A percentile compares a stretch with the other conserved stretches of the same genome.
Conservation (phyloP, 2,113 vertebrate genomes). For the Andinoacara biseriatus region DNA sequence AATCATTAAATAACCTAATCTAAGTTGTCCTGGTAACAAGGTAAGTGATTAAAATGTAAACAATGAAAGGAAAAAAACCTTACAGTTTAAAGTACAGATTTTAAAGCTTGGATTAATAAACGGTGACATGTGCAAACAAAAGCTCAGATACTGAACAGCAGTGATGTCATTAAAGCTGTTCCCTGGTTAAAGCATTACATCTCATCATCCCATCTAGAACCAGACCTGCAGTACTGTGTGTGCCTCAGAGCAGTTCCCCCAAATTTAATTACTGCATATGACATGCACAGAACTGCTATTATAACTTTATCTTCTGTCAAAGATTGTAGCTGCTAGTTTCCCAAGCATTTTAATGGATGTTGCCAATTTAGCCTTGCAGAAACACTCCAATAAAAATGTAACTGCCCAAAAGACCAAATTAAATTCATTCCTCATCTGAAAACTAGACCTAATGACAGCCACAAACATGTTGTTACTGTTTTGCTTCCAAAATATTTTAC, state of each 20-base stretch:
- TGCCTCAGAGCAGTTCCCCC: neutral
- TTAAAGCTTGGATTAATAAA: no score
- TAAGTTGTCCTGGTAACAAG: neutral
- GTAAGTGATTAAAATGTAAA: neutral
- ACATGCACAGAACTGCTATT: neutral
- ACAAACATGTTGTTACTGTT: no score
- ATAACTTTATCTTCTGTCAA: neutral
- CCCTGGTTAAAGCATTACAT: conserved; percentile 15
- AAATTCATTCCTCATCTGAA: no score
- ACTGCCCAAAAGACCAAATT: no score
- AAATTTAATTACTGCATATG: neutral
- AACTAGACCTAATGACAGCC: no score
- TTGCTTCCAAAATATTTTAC: no score
- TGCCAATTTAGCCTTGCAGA: neutral
- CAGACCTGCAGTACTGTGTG: neutral
- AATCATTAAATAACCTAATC: no score
- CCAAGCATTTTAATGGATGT: neutral
- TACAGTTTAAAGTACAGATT: neutral
- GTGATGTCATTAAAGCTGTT: conserved; percentile 11
- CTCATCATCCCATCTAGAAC: neutral
- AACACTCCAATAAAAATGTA: no score
- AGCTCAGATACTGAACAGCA: neutral
- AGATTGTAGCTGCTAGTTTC: neutral
- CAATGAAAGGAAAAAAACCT: neutral
- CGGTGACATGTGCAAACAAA: neutral